Evolutionary conservation across 2,888 invertebrate genomes (phyloP).

Genomic region (Belgica antarctica): DNA sequence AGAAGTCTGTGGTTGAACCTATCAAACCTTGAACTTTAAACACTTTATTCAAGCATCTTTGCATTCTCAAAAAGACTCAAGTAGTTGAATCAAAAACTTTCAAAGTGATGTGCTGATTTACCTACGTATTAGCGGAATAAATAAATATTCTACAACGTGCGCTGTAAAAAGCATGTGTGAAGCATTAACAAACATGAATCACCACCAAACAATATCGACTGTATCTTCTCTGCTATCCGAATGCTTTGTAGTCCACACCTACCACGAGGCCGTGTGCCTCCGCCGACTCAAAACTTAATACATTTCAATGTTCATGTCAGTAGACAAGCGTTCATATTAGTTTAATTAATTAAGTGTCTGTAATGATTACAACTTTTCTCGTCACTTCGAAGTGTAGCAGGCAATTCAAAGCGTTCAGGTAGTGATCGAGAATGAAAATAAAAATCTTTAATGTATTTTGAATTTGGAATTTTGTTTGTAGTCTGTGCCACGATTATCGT

Average conservation of each 20-base stretch:
- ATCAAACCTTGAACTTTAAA: no score
- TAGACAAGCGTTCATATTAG: background rate
- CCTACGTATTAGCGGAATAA: no score
- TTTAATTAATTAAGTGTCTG: slow-evolving; percentile 1
- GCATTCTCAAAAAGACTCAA: no score
- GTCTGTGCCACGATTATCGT: slow-evolving; percentile 5
- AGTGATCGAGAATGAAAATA: slow-evolving; percentile 10
- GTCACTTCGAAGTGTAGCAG: background rate
- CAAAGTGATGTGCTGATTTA: no score
- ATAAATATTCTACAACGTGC: no score
- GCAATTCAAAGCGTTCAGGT: background rate
- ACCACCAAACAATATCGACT: slow-evolving; percentile 34
- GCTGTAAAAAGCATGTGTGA: slow-evolving; percentile 25
- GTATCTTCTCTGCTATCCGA: background rate
- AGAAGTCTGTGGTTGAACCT: no score
- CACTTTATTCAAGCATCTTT: no score
- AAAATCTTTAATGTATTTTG: slow-evolving; percentile 15
- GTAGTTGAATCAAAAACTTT: no score
- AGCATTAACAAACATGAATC: slow-evolving; percentile 33
- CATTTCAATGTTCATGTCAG: slow-evolving; percentile 11
- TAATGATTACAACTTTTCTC: slow-evolving; percentile 2
- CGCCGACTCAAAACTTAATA: no score
- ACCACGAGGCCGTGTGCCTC: slow-evolving; percentile 11
- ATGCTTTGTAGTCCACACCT: slow-evolving; percentile 20
- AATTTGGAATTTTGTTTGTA: slow-evolving; percentile 12